Percentiles rank a stretch among this genome's conserved stretches.
Evolutionary conservation across 2,113 vertebrate species (phyloP).

Genomic region (Tetraodon nigroviridis): DNA sequence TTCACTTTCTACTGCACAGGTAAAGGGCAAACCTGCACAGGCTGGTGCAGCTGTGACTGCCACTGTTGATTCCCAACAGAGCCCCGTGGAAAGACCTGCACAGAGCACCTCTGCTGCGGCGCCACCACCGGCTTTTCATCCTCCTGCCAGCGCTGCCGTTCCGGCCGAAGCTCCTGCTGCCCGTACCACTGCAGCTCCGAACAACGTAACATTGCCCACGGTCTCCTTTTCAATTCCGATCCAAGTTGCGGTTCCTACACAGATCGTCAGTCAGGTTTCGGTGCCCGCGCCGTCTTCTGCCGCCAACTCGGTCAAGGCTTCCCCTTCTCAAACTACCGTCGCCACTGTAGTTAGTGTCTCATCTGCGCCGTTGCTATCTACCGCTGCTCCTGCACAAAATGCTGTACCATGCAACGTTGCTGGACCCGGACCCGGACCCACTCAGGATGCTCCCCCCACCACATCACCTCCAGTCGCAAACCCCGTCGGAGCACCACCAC

Average conservation of each 20-base stretch:
- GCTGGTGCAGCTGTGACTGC: constrained; percentile 73
- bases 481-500: constrained; percentile 32
- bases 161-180: constrained; percentile 40
- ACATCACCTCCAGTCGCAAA: constrained; percentile 42
- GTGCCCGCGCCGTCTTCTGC: constrained; percentile 30
- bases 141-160: constrained; percentile 38
- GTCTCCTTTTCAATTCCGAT: constrained; percentile 44
- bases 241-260: constrained; percentile 42
- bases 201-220: constrained; percentile 30
- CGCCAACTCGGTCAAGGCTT: constrained; percentile 22
- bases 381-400: constrained; percentile 45
- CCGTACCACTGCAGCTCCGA: constrained; percentile 25
- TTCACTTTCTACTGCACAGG: constrained; percentile 66
- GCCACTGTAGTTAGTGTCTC: constrained; percentile 29
- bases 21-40: constrained; percentile 77
- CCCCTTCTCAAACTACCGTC: constrained; percentile 44
- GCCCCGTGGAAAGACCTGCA: constrained; percentile 73
- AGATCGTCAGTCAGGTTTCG: constrained; percentile 37
- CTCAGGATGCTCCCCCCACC: constrained; percentile 38
- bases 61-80: constrained; percentile 74
- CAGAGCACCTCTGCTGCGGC: constrained; percentile 53
- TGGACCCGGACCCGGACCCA: constrained; percentile 41
- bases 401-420: constrained; percentile 51
- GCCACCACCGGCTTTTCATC: constrained; percentile 36
- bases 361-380: constrained; percentile 42